These are phyloP conservation scores for Rhagophthalmus giganteus DNA, from an alignment of 2,888 invertebrate genomes.

Conservation along the genomic window DNA sequence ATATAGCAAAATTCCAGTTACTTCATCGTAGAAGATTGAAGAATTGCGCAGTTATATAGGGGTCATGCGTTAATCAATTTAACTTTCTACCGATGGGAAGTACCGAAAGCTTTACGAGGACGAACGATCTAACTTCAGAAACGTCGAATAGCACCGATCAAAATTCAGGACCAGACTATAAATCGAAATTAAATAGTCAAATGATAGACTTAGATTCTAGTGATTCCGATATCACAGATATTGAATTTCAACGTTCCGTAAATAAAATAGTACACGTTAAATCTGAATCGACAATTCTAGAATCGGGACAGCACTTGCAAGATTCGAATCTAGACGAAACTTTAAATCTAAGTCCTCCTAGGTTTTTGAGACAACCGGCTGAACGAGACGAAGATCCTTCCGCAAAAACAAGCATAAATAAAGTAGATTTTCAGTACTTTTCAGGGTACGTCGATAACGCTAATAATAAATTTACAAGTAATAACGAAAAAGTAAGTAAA, in stretches of 20 bases:
- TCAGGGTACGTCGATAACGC: neutral
- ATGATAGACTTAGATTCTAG: slow-evolving; percentile 3
- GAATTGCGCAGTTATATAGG: too few relatives aligned
- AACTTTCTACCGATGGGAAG: neutral
- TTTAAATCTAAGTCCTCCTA: neutral
- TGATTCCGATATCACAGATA: slow-evolving; percentile 17
- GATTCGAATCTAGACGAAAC: neutral
- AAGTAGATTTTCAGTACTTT: neutral
- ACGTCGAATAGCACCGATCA: too few relatives aligned
- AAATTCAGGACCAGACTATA: too few relatives aligned
- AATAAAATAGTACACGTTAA: neutral
- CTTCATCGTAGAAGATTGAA: too few relatives aligned
- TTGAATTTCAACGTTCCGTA: neutral
- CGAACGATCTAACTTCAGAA: too few relatives aligned
- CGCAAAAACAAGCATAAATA: neutral
- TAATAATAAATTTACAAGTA: neutral
- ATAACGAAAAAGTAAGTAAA: neutral
- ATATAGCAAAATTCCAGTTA: too few relatives aligned
- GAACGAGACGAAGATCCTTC: slow-evolving; percentile 20
- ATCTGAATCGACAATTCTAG: neutral
- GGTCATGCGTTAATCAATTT: too few relatives aligned
- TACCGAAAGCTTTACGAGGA: neutral
- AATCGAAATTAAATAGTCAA: too few relatives aligned
- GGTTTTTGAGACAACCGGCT: slow-evolving; percentile 22
- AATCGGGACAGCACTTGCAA: neutral